Conservation (phyloP, 2,797 vertebrate genomes). For the Tenualosa thibaudeaui region DNA sequence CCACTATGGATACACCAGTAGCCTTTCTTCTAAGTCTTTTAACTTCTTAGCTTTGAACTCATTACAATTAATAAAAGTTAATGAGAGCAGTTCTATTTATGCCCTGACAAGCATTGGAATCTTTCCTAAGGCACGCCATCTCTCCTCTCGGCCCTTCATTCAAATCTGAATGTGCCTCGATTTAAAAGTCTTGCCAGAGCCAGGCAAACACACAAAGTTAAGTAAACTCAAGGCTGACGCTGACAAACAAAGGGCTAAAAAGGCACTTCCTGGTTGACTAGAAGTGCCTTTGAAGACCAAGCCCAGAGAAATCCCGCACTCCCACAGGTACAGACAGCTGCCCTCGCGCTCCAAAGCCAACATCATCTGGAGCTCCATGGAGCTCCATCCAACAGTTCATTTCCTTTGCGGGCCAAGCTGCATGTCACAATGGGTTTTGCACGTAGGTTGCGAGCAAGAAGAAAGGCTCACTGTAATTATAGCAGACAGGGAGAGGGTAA, state of each 20-base stretch:
- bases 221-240: neutral
- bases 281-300: constrained; percentile 10
- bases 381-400: neutral
- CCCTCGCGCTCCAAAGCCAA: constrained; percentile 37
- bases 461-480: constrained; percentile 7
- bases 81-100: neutral
- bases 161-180: neutral
- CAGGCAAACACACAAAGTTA: neutral
- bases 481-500: constrained; percentile 4
- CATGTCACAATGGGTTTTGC: constrained; percentile 30
- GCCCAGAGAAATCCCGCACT: constrained; percentile 4
- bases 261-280: neutral
- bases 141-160: neutral
- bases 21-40: neutral
- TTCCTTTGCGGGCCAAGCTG: neutral
- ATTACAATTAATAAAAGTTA: neutral
- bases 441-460: constrained; percentile 28
- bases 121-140: neutral
- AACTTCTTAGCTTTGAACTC: neutral
- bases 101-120: neutral
- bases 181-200: neutral
- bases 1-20: neutral
- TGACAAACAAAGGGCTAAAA: neutral
- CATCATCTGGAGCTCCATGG: constrained; percentile 27
- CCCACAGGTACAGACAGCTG: constrained; percentile 31